phyloP scores from a whole-genome alignment of 2,888 invertebrate genomes.

The Rhyacophila evoluta region DNA sequence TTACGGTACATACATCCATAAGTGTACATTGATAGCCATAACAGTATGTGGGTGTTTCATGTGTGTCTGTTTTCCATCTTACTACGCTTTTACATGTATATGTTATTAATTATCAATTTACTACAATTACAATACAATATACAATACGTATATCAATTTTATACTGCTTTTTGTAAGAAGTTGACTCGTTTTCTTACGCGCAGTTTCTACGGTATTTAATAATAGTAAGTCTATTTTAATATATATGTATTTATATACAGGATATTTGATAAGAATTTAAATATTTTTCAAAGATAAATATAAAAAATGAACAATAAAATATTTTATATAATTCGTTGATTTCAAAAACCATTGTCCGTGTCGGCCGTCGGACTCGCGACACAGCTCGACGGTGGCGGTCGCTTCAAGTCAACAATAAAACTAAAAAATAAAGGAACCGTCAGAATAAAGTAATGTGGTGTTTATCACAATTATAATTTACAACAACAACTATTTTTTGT shows the following conservation, averaged over 20 bases:
- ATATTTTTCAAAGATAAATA: constrained; percentile 51
- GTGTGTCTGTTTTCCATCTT: constrained; percentile 50
- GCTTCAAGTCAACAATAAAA: constrained; percentile 34
- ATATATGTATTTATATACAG: constrained; percentile 48
- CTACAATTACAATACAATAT: constrained; percentile 53
- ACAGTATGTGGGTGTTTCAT: constrained; percentile 36
- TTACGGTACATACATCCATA: constrained; percentile 40
- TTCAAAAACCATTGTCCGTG: constrained; percentile 35
- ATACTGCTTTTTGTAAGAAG: constrained; percentile 46
- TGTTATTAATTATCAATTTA: constrained; percentile 50
- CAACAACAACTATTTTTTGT: constrained; percentile 42
- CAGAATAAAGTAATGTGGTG: constrained; percentile 34
- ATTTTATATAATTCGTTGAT: constrained; percentile 54
- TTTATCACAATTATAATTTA: constrained; percentile 51
- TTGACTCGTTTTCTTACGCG: constrained; percentile 19
- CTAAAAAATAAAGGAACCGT: constrained; percentile 41
- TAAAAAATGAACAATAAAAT: constrained; percentile 57
- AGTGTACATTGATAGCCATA: constrained; percentile 28
- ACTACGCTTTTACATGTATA: constrained; percentile 54
- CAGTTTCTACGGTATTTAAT: constrained; percentile 40
- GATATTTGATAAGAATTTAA: constrained; percentile 47
- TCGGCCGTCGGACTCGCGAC: not conserved
- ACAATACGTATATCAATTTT: constrained; percentile 53
- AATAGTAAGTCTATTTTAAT: constrained; percentile 28
- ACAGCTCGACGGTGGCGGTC: not conserved